A percentile compares a stretch with the other conserved stretches of the same genome.
Conservation (phyloP, 2,888 invertebrate genomes). For the Halictus quadricinctus region DNA sequence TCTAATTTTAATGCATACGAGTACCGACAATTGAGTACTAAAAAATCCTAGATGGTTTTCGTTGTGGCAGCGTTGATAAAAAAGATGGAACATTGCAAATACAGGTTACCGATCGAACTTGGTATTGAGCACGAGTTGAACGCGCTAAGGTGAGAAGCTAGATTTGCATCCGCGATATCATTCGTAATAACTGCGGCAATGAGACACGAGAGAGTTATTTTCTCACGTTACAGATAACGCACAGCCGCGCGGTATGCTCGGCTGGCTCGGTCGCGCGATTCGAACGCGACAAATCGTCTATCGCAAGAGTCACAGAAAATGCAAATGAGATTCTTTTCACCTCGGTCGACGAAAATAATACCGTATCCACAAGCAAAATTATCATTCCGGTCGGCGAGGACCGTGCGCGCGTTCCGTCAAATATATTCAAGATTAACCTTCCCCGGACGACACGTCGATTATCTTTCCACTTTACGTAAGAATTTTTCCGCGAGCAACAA, state of each 20-base stretch:
- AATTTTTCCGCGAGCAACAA: constrained; percentile 18
- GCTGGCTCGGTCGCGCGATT: constrained; percentile 1
- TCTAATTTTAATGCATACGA: not conserved
- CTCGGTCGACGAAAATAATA: not conserved
- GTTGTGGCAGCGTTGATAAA: not conserved
- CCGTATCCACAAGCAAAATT: not conserved
- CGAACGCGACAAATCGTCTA: not conserved
- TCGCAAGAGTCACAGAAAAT: not conserved
- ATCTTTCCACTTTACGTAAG: constrained; percentile 20
- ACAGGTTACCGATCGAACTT: constrained; percentile 4
- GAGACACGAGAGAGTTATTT: constrained; percentile 52
- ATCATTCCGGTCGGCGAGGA: not conserved
- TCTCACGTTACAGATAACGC: constrained; percentile 65
- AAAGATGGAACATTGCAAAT: not conserved
- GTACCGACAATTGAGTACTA: not conserved
- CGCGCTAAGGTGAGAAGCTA: constrained; percentile 44
- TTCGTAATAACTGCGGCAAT: constrained; percentile 51
- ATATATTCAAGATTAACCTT: not conserved
- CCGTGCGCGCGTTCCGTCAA: not conserved
- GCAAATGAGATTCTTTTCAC: no score
- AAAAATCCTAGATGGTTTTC: not conserved
- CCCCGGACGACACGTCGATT: not conserved
- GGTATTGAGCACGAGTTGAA: constrained; percentile 32
- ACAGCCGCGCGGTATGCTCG: constrained; percentile 30
- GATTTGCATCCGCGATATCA: constrained; percentile 52